Evolutionary conservation across 1,140 invertebrate genomes (phyloP).

Genomic region (Drosophila paulistorum): DNA sequence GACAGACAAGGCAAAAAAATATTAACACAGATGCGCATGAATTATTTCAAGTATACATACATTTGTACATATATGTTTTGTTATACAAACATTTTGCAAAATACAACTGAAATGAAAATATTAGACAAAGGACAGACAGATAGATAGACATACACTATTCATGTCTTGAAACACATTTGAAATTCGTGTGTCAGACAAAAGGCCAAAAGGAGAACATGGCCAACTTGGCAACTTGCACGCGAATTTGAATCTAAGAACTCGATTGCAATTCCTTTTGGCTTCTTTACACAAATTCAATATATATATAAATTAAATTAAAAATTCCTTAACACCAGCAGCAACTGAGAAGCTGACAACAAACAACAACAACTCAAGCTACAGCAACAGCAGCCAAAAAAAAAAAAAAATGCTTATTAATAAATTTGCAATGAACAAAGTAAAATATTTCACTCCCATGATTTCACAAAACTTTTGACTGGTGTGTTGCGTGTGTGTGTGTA

Average conservation of each 20-base stretch:
- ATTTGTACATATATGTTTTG: background rate
- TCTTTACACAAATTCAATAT: conserved; percentile 39
- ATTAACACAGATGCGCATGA: conserved; percentile 72
- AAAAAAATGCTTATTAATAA: conserved; percentile 71
- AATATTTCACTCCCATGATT: conserved; percentile 77
- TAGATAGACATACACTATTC: conserved; percentile 14
- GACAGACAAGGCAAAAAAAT: conserved; percentile 32
- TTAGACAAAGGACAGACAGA: conserved; percentile 28
- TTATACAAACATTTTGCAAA: background rate
- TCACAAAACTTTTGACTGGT: conserved; percentile 50
- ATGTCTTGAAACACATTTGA: conserved; percentile 25
- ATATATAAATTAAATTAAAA: conserved; percentile 60
- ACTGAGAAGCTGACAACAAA: conserved; percentile 16
- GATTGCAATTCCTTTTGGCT: conserved; percentile 6
- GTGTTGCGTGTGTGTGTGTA: too few relatives aligned
- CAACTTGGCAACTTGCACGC: conserved; percentile 31
- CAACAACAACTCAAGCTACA: background rate
- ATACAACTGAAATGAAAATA: conserved; percentile 41
- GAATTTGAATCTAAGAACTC: conserved; percentile 14
- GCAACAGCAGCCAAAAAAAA: conserved; percentile 3
- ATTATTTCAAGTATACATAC: conserved; percentile 53
- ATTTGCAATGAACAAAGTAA: conserved; percentile 71
- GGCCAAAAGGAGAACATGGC: conserved; percentile 26
- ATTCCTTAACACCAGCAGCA: conserved; percentile 43
- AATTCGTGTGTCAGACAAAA: conserved; percentile 19